Conservation (phyloP, 1,140 invertebrate species). For the Drosophila pallidifrons region DNA sequence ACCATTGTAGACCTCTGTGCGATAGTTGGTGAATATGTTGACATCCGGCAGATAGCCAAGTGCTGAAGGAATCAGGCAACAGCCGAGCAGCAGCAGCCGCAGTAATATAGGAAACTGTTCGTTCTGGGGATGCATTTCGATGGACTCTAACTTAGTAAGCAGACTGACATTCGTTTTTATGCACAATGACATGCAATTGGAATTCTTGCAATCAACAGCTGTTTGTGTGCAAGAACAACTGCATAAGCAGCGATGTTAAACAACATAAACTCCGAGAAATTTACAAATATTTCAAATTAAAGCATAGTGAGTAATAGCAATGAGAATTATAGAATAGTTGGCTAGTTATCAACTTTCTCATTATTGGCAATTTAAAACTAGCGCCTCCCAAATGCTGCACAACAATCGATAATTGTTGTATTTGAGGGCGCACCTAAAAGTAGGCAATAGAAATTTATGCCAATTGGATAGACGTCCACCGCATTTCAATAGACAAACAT, state of each 20-base stretch:
- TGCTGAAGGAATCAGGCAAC: slow-evolving; percentile 16
- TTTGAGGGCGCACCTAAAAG: too few species aligned
- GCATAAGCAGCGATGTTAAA: background rate
- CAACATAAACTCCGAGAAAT: background rate
- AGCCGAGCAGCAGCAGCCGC: slow-evolving; percentile 36
- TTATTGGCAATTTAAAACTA: too few species aligned
- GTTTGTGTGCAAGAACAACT: background rate
- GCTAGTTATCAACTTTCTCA: too few species aligned
- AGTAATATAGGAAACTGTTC: slow-evolving; percentile 17
- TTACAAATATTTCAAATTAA: too few species aligned
- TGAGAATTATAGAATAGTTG: too few species aligned
- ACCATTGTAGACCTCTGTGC: slow-evolving; percentile 73
- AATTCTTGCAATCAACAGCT: background rate
- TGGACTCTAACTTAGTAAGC: background rate
- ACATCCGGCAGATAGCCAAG: slow-evolving; percentile 60
- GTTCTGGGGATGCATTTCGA: slow-evolving; percentile 15
- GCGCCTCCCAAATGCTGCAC: too few species aligned
- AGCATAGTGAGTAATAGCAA: too few species aligned
- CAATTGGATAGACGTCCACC: too few species aligned
- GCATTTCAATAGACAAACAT: too few species aligned
- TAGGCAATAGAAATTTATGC: too few species aligned
- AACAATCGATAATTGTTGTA: too few species aligned
- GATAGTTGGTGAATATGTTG: slow-evolving; percentile 72
- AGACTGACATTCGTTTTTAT: slow-evolving; percentile 14
- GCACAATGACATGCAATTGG: background rate